Evolutionary conservation across 2,797 vertebrate genomes (phyloP), one percentile per base, ranked within the genome.

Genomic region (Labroides dimidiatus): DNA sequence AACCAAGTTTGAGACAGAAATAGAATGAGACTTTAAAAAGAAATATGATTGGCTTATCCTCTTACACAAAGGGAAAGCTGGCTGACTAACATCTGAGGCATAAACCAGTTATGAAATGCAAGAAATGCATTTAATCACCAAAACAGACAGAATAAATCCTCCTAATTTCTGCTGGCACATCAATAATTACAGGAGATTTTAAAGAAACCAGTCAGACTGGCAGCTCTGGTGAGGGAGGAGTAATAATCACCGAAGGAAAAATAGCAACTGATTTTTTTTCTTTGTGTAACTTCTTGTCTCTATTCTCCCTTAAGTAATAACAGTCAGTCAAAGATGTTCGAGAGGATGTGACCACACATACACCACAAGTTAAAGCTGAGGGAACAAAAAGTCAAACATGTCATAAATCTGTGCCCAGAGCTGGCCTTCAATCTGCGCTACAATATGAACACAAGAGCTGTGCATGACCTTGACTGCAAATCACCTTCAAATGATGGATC

Each of bases 171-270:
- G 8, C 48, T 21, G 30, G 21, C 12, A 10, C 12, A 17, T 36
- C 57, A 44, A 13, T 39, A 39, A 17, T 14, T 20, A n/a, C n/a
- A n/a, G 12, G 10, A 30, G 4, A 36, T 2, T 41, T 47, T 37
- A 43, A 64, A 68, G 27, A 4, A 51, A 50, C 61, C 51, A 3
- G 68, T 57, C 47, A 2, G 33, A 48, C 75, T 42, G 76, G 64
- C 23, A 49, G 14, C 19, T 54, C 43, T 37, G 27, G 61, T 51
- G 41, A 27, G 62, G 16, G 3, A 45, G 45, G 54, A 30, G 41
- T 67, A 68, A 69, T 8, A 30, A 20, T 6, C 16, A 5, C 10
- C 23, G 1, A 30, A 58, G 10, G n/a, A 52, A 56, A 54, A 64
- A 48, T 5, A 20, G 10, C 0, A 1, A 11, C 12, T 30, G 1